Evolutionary conservation across 2,888 invertebrate species (phyloP).

Genomic region (Pomacea canaliculata): DNA sequence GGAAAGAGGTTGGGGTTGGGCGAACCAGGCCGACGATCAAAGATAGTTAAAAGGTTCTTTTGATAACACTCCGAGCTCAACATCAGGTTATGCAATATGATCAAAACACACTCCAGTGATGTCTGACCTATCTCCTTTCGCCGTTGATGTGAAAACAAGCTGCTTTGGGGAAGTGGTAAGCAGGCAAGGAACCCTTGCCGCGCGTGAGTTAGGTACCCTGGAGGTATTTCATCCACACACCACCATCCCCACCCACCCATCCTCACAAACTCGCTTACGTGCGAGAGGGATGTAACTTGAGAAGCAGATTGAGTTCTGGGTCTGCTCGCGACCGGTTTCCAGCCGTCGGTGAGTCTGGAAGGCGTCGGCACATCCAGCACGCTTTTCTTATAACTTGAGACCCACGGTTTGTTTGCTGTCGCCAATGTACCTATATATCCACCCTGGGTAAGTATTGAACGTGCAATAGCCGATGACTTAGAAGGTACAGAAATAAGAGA

Average conservation of each 20-base stretch:
- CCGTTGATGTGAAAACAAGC: constrained; percentile 8
- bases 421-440: too few relatives aligned
- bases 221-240: background rate
- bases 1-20: background rate
- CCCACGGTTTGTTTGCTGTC: too few relatives aligned
- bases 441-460: too few relatives aligned
- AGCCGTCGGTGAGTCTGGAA: too few relatives aligned
- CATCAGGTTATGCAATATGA: constrained; percentile 5
- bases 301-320: background rate
- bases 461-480: too few relatives aligned
- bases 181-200: background rate
- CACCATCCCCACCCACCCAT: too few relatives aligned
- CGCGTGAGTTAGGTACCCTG: background rate
- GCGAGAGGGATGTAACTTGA: background rate
- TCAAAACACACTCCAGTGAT: constrained; percentile 6
- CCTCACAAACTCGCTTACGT: background rate
- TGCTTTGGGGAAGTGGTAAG: background rate
- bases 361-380: too few relatives aligned
- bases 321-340: too few relatives aligned
- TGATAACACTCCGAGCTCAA: background rate
- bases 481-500: too few relatives aligned
- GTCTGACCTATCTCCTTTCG: constrained; percentile 9
- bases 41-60: background rate
- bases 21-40: constrained; percentile 3
- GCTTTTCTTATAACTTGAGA: too few relatives aligned